Conservation (phyloP, 2,797 vertebrate genomes). For the Intellagama lesueurii region DNA sequence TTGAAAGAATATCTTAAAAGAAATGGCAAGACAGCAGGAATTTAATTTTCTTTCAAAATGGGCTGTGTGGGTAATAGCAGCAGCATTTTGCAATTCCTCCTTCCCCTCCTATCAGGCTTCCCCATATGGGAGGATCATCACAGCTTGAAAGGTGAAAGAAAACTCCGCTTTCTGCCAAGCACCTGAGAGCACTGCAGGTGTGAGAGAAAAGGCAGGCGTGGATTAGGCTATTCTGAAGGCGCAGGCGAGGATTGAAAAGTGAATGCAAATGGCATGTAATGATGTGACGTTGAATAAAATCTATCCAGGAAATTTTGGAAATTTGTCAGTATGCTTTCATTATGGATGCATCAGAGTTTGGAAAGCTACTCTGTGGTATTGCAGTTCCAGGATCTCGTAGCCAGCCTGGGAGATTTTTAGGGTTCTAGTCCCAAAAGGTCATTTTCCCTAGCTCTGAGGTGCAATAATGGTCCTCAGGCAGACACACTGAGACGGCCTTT, state of each 20-base stretch:
- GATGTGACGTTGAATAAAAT: rapidly evolving
- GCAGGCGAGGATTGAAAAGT: background rate
- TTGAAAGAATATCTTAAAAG: background rate
- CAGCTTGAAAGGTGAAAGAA: conserved; percentile 21
- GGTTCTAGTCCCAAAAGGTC: background rate
- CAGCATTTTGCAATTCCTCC: background rate
- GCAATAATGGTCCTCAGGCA: background rate
- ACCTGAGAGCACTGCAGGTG: background rate
- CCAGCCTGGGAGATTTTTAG: no score
- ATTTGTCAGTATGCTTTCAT: no score
- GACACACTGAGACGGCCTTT: background rate
- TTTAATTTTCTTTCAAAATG: background rate
- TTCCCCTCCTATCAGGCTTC: background rate
- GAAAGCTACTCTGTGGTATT: background rate
- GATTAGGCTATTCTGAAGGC: background rate
- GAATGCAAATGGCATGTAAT: background rate
- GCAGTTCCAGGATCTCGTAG: background rate
- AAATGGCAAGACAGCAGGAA: conserved; percentile 16
- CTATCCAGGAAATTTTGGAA: background rate
- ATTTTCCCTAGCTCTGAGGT: background rate
- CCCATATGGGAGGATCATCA: background rate
- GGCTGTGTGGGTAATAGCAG: background rate
- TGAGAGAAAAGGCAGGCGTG: background rate
- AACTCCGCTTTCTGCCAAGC: background rate
- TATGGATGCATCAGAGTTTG: background rate